Evolutionary conservation across 2,888 invertebrate genomes (phyloP).

Genomic region (Cheilosia vulpina): DNA sequence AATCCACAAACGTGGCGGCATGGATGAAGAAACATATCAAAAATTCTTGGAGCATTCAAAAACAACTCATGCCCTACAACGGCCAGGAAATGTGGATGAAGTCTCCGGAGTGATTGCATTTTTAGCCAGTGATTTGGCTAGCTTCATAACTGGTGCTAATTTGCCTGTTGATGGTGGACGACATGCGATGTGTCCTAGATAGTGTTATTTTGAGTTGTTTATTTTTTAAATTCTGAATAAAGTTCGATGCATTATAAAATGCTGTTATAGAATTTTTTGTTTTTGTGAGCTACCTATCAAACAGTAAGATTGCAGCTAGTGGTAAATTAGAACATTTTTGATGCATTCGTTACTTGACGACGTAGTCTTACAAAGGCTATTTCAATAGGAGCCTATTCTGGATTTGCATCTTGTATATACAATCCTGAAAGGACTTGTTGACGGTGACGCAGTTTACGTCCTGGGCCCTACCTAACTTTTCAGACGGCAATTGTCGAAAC

Average conservation of each 20-base stretch:
- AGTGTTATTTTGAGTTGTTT: slow-evolving; percentile 76
- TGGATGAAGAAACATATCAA: slow-evolving; percentile 91
- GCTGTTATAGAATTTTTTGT: not conserved
- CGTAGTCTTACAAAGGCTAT: too few species aligned
- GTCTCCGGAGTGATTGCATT: slow-evolving; percentile 95
- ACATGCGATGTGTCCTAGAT: slow-evolving; percentile 95
- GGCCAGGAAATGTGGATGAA: slow-evolving; percentile 92
- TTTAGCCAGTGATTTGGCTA: slow-evolving; percentile 92
- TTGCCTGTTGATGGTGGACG: slow-evolving; percentile 97
- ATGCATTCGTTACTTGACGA: too few species aligned
- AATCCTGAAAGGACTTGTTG: too few species aligned
- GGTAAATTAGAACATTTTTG: too few species aligned
- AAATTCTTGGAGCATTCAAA: slow-evolving; percentile 92
- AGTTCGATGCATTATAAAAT: slow-evolving; percentile 3
- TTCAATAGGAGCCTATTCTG: too few species aligned
- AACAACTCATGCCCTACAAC: slow-evolving; percentile 94
- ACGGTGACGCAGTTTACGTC: too few species aligned
- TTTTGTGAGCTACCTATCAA: too few species aligned
- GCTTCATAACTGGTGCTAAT: slow-evolving; percentile 94
- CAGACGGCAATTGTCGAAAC: too few species aligned
- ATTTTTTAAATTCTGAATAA: slow-evolving; percentile 19
- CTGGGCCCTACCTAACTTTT: too few species aligned
- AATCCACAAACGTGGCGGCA: slow-evolving; percentile 92
- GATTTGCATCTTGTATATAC: too few species aligned
- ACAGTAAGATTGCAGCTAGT: too few species aligned